Base-by-base conservation (phyloP, 2,797 vertebrate genomes). In the Galagoides demidoff region DNA sequence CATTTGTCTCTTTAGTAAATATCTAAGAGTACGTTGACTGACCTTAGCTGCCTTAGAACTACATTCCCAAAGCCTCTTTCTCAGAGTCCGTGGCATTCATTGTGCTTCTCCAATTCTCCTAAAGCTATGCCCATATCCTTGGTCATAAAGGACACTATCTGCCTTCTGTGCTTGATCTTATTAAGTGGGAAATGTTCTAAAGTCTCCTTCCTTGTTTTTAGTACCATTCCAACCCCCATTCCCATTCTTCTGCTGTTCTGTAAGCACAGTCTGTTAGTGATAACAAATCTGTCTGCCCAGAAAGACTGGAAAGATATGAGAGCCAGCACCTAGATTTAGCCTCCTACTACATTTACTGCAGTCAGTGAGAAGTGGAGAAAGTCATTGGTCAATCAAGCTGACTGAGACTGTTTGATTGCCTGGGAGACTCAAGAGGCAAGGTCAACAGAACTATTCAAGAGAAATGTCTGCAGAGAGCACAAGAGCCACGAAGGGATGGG, bases 321-420 rank as follows among this genome's bases (percentile, higher is more conserved):
- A 64, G 34, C 31, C 3, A 23, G 52, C 16, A 43, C 25, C 92
- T 96, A 95, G 94, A 95, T 97, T 95, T 96, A 98, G 95, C 59
- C 31, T 85, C 78, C 79, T 89, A 74, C 70, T 92, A 63, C n/a
- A 93, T 79, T 82, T n/a, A 92, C 83, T 82, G 23, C 90, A 95
- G 90, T 97, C 88, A 95, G 70, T 76, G 71, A 90, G 88, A 92
- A 96, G 63, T 91, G 94, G 88, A 95, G 77, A 89, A 89, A 96
- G 82, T n/a, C 87, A 81, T 83, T 20, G 23, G 87, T 74, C 61
- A 85, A 82, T 96, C 79, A 93, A 95, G 85, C 71, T 92, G 88
- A 45, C 73, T 70, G 63, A 85, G 71, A 88, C 81, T 76, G 63
- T 93, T 87, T 84, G 34, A 90, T 78, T 93, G 89, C 70, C 71